Percentiles rank a stretch among this genome's conserved stretches.
phyloP scores from a whole-genome alignment of 2,797 vertebrate species.

The Carduelis carduelis region DNA sequence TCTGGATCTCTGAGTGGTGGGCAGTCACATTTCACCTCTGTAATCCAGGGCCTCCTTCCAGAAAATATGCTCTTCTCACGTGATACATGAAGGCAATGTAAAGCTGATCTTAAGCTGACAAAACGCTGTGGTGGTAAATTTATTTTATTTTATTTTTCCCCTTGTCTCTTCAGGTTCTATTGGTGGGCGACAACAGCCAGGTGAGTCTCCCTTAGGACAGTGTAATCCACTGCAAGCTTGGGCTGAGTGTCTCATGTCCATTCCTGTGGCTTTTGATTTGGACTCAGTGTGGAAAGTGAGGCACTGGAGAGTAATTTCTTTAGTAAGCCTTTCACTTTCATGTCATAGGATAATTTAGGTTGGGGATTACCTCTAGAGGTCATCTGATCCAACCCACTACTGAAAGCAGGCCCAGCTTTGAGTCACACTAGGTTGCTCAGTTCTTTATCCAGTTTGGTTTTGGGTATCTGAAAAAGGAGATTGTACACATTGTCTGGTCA shows the following conservation, averaged over 20 bases:
- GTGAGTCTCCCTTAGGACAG: constrained; percentile 34
- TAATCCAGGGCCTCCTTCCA: neutral
- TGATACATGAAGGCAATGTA: neutral
- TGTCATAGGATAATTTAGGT: neutral
- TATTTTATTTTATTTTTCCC: neutral
- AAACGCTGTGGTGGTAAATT: neutral
- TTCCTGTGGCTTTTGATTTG: constrained; percentile 25
- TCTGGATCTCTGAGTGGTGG: neutral
- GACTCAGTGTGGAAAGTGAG: neutral
- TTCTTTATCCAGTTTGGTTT: neutral
- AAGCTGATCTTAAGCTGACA: neutral
- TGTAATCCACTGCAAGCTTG: neutral
- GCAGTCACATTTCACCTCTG: neutral
- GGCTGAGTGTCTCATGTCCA: neutral
- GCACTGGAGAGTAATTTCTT: neutral
- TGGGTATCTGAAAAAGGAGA: neutral
- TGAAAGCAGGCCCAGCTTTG: neutral
- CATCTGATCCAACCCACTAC: neutral
- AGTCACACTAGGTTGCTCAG: neutral
- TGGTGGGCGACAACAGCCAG: constrained; percentile 69
- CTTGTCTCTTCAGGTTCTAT: constrained; percentile 54
- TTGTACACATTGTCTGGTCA: neutral
- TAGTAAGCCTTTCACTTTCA: neutral
- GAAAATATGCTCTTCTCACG: neutral
- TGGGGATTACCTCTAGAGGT: neutral